Evolutionary conservation across 2,113 vertebrate genomes (phyloP).

Genomic region (Girardinichthys multiradiatus): DNA sequence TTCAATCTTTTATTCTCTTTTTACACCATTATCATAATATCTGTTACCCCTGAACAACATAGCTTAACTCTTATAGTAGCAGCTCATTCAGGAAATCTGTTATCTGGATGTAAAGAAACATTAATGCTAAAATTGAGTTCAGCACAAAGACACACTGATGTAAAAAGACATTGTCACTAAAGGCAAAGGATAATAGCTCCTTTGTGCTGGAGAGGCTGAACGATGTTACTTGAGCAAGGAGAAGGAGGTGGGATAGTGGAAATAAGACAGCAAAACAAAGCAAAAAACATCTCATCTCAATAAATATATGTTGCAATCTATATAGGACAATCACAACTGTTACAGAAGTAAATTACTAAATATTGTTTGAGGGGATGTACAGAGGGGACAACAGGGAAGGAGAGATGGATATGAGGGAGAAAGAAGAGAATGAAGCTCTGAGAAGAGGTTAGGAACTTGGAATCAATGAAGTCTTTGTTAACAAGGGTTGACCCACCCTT

Average conservation of each 20-base stretch:
- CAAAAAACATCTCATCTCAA: not conserved
- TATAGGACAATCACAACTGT: not conserved
- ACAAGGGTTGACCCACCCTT: slow-evolving; percentile 27
- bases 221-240: slow-evolving; percentile 35
- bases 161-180: not conserved
- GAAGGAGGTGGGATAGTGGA: slow-evolving; percentile 5
- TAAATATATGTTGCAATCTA: not conserved
- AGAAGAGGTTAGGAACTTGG: slow-evolving; percentile 22
- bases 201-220: slow-evolving; percentile 34
- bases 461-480: slow-evolving; percentile 65
- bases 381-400: slow-evolving; percentile 7
- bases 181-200: slow-evolving; percentile 14
- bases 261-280: not conserved
- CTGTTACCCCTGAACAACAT: not conserved
- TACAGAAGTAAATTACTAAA: not conserved
- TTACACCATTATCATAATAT: not conserved
- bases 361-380: not conserved
- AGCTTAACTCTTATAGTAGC: not conserved
- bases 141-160: slow-evolving; percentile 11
- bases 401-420: slow-evolving; percentile 10
- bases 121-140: slow-evolving; percentile 19
- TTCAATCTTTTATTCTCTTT: too few relatives aligned
- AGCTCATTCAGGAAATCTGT: not conserved
- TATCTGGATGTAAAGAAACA: slow-evolving; percentile 6
- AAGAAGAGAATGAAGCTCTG: slow-evolving; percentile 14